Evolutionary conservation across 2,113 vertebrate species (phyloP), one percentile per base, ranked within the genome.

Genomic region (Pseudopodoces humilis): DNA sequence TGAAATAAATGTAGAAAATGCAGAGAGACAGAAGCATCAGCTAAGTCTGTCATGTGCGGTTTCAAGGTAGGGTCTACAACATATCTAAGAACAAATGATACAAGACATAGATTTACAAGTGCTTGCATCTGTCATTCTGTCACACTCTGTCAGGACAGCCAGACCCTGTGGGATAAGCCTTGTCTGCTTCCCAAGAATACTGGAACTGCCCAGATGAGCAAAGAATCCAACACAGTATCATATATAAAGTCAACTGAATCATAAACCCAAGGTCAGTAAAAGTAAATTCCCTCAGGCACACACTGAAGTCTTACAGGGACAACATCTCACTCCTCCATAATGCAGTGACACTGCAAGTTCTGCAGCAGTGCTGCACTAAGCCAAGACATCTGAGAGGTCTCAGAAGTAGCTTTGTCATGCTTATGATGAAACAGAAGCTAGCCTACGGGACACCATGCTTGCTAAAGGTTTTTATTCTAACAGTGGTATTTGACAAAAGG

Each of bases 41-140:
- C 74, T 60, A 84, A 79, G 58, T 53, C 91, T 89, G 77, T 56
- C 85, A 62, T 62, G 41, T 92, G 62, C 50, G 89, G n/a, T 62
- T 92, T 92, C 89, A 94, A 94, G 67, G 96, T 76, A 89, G 25
- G 6, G 49, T 46, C 89, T 94, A 69, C 74, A 95, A 69, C 35
- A 58, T 60, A 92, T 64, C 84, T 76, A 83, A 91, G 89, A 95
- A 96, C 70, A 94, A 96, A 92, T 92, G 41, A 91, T 87, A 94
- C 81, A 87, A 89, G 91, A 71, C 77, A 76, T 22, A 96, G 86
- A 89, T 91, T 89, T 92, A 92, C 78, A 85, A 95, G 59, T 58
- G 14, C 63, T 83, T 92, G 35, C 74, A 96, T 96, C 87, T 89
- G 83, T 96, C 94, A 92, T 95, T 62, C 87, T 94, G 94, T 94